Base-by-base conservation (phyloP, 2,888 invertebrate species). In the Tinea semifulvella region DNA sequence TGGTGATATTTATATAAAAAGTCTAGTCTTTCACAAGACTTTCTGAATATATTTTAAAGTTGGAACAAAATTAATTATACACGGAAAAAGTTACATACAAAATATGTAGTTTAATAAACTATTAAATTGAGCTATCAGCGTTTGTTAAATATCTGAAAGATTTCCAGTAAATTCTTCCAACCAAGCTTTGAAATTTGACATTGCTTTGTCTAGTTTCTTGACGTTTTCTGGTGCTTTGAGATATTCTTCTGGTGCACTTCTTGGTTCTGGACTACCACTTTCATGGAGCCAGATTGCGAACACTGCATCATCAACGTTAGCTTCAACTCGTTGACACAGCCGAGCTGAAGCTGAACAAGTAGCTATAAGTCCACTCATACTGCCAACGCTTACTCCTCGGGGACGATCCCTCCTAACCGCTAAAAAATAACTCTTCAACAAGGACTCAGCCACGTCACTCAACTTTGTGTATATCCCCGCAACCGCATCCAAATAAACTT, bases 241-340 rank as follows among this genome's bases (percentile, higher is more conserved):
- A 47, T 70, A 76, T 43, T 79, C 76, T 10, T 68, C 66, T 7
- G 79, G 79, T 11, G 72, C 75, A 39, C 68, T 60, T 50, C 76
- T 64, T 2, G 74, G 76, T 43, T 72, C 73, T 8, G 72, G 63
- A 47, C 60, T 59, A 1, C 76, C 73, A 36, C 69, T 64, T 1
- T 67, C 64, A 48, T 80, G 77, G 20, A 80, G 56, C 80, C 80
- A 80, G 46, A 79, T 70, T 10, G 79, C 73, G 40, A 80, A 64
- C 7, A 75, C 58, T 10, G 75, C 80, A 48, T 80, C 80, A 46
- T 75, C 66, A 18, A 63, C 52, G 45, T 60, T 66, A 2, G 76
- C 62, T 1, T 61, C 46, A 6, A 52, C 49, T 14, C 79, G 58
- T 5, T 71, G 66, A 49, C 80, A 77, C 1, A 80, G 55, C 42